Evolutionary conservation across 2,888 invertebrate species (phyloP).

Genomic region (Chaitophorus viminalis): DNA sequence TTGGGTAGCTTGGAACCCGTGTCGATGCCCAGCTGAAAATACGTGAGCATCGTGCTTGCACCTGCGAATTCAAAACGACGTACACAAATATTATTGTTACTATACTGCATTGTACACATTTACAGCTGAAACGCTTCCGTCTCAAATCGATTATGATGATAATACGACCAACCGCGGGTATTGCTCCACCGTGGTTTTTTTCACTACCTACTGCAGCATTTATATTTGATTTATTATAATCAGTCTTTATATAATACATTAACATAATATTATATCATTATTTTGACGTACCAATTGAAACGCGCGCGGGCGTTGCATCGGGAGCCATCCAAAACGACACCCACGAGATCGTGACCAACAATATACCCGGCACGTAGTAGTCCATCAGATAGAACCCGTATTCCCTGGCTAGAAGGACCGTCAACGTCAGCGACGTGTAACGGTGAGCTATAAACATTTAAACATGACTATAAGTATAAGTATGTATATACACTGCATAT

Average conservation of each 20-base stretch:
- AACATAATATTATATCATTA: neutral
- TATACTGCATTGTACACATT: no score
- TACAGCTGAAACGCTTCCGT: no score
- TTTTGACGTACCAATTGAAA: conserved; percentile 75
- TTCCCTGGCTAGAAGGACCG: conserved; percentile 81
- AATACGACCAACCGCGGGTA: no score
- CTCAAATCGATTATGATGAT: no score
- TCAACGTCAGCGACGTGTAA: conserved; percentile 82
- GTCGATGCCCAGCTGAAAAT: conserved; percentile 84
- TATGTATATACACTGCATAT: no score
- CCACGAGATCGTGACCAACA: conserved; percentile 87
- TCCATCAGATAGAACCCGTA: conserved; percentile 89
- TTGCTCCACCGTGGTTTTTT: no score
- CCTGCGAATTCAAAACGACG: conserved; percentile 69
- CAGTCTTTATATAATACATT: no score
- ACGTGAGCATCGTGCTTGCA: conserved; percentile 85
- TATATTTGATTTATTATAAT: no score
- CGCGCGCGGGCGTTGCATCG: conserved; percentile 83
- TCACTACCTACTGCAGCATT: no score
- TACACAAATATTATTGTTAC: no score
- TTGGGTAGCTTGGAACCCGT: conserved; percentile 72
- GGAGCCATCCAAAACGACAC: conserved; percentile 90
- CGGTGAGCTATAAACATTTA: conserved; percentile 78
- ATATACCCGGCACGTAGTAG: conserved; percentile 85
- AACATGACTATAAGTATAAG: neutral